phyloP scores from a whole-genome alignment of 2,113 vertebrate genomes.

The Lethenteron camtschaticum region DNA sequence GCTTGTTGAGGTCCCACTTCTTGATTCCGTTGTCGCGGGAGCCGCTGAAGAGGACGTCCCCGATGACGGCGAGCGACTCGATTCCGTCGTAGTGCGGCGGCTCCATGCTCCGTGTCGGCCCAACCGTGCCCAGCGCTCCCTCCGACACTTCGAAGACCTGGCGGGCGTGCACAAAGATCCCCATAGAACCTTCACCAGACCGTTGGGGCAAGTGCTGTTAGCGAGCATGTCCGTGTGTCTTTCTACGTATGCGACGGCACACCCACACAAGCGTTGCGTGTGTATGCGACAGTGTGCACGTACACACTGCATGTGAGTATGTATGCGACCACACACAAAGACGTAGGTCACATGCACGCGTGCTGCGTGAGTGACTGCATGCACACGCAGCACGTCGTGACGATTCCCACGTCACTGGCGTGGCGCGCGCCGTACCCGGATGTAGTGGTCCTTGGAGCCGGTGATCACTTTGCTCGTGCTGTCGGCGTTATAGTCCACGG shows the following conservation, averaged over 20 bases:
- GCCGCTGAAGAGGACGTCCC: constrained; percentile 57
- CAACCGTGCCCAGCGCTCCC: constrained; percentile 60
- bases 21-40: constrained; percentile 72
- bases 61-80: constrained; percentile 46
- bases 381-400: too few species aligned
- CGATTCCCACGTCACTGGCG: too few species aligned
- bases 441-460: constrained; percentile 84
- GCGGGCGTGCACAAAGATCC: constrained; percentile 9
- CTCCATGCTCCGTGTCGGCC: constrained; percentile 51
- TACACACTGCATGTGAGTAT: too few species aligned
- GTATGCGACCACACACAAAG: too few species aligned
- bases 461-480: constrained; percentile 84
- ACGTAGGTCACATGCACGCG: too few species aligned
- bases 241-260: too few species aligned
- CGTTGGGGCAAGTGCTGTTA: too few species aligned
- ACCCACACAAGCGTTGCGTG: too few species aligned
- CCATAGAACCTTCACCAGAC: too few species aligned
- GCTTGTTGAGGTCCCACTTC: constrained; percentile 70
- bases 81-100: constrained; percentile 68
- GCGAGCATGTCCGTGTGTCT: too few species aligned
- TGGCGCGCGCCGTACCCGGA: constrained; percentile 37
- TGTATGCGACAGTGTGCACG: too few species aligned
- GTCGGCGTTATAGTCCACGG: constrained; percentile 43
- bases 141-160: constrained; percentile 85
- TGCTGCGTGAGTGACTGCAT: too few species aligned